These are phyloP conservation scores for Prochilodus magdalenae DNA, from an alignment of 2,113 vertebrate species.

Conservation along the genomic window DNA sequence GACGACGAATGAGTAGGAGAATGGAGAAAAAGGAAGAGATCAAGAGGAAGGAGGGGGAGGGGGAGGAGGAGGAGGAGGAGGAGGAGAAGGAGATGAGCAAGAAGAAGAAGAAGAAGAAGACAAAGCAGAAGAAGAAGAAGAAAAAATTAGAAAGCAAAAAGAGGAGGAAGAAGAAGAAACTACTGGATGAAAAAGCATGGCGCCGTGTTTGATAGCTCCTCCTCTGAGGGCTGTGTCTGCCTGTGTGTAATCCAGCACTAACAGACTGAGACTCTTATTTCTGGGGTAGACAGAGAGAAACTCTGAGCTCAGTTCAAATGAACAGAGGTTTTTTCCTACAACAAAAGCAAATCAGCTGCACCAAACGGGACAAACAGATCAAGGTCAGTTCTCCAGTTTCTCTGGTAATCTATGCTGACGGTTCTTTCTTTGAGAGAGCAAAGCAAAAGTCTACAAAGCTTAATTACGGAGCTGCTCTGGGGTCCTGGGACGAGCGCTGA, in stretches of 20 bases:
- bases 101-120: too few species aligned
- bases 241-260: not conserved
- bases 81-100: too few species aligned
- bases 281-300: conserved; percentile 13
- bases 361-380: conserved; percentile 16
- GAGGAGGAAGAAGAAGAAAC: too few species aligned
- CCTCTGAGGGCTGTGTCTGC: not conserved
- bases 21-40: too few species aligned
- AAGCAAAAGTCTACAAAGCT: conserved; percentile 26
- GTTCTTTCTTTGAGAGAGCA: conserved; percentile 22
- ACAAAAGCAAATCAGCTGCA: conserved; percentile 18
- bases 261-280: too few species aligned
- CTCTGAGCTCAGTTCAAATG: not conserved
- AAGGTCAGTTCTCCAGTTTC: conserved; percentile 24
- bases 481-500: not conserved
- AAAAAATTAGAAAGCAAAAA: too few species aligned
- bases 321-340: conserved; percentile 13
- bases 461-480: conserved; percentile 27
- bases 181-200: too few species aligned
- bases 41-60: too few species aligned
- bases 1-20: too few species aligned
- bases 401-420: conserved; percentile 32
- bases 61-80: too few species aligned
- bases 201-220: too few species aligned
- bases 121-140: too few species aligned